These are phyloP conservation scores for Oncorhynchus nerka DNA, from an alignment of 2,113 vertebrate genomes.

Conservation along the genomic window DNA sequence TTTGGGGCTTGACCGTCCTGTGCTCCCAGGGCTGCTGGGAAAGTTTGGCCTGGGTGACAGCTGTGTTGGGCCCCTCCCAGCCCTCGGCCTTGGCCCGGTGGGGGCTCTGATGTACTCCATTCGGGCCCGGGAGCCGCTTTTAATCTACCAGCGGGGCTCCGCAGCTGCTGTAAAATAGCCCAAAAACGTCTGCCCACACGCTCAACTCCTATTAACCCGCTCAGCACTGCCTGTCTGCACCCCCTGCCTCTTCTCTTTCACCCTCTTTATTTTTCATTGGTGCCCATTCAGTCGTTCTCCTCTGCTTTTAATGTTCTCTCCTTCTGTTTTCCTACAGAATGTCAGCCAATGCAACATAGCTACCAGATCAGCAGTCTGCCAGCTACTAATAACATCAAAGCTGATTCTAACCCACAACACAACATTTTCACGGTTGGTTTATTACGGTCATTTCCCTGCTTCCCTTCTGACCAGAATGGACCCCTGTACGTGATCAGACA, in stretches of 20 bases:
- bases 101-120: conserved; percentile 88
- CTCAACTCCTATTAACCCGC: conserved; percentile 29
- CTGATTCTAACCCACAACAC: background rate
- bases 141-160: conserved; percentile 90
- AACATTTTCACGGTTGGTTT: background rate
- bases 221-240: background rate
- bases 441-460: background rate
- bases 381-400: too few relatives aligned
- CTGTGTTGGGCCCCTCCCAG: conserved; percentile 85
- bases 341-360: too few relatives aligned
- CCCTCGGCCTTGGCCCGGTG: conserved; percentile 63
- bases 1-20: conserved; percentile 64
- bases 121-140: conserved; percentile 89
- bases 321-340: too few relatives aligned
- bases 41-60: conserved; percentile 88
- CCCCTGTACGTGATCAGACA: too few relatives aligned
- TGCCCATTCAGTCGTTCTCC: background rate
- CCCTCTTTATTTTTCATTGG: background rate
- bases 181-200: conserved; percentile 67
- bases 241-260: background rate
- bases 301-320: background rate
- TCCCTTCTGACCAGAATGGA: background rate
- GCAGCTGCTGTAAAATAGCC: conserved; percentile 91
- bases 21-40: conserved; percentile 82
- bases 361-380: too few relatives aligned